These are phyloP conservation scores for Mylabris sibirica DNA, from an alignment of 2,888 invertebrate genomes.

Conservation along the genomic window DNA sequence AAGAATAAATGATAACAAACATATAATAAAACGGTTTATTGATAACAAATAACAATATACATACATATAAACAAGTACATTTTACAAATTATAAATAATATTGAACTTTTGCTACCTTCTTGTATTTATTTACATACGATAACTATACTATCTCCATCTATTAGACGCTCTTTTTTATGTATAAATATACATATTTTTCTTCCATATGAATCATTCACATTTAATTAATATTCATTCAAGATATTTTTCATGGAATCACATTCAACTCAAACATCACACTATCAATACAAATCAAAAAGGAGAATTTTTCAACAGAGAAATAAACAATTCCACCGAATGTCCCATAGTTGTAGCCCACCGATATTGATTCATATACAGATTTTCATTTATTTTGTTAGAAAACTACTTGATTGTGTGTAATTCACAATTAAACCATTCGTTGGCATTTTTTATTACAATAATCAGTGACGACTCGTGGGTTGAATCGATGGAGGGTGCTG, in stretches of 20 bases:
- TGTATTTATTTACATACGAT: neutral
- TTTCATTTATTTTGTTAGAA: too few species aligned
- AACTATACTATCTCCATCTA: conserved; percentile 16
- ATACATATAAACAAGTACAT: conserved; percentile 3
- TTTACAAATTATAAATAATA: conserved; percentile 17
- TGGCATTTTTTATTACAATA: too few species aligned
- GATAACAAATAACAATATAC: conserved; percentile 3
- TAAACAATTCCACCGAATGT: neutral
- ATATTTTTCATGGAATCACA: conserved; percentile 10
- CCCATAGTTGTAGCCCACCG: neutral
- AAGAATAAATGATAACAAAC: conserved; percentile 3
- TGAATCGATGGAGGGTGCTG: too few species aligned
- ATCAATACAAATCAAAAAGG: conserved; percentile 1
- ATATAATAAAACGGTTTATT: neutral
- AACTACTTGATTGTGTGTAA: too few species aligned
- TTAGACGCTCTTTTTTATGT: neutral
- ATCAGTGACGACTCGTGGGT: too few species aligned
- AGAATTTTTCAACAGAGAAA: neutral
- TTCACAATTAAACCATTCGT: too few species aligned
- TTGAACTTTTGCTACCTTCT: conserved; percentile 19
- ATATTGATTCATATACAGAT: neutral
- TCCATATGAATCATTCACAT: conserved; percentile 17
- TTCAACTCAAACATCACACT: neutral
- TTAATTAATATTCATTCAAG: conserved; percentile 19
- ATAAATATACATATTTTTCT: neutral